Conservation (phyloP, 2,888 invertebrate species). For the Pseudoips prasinana region DNA sequence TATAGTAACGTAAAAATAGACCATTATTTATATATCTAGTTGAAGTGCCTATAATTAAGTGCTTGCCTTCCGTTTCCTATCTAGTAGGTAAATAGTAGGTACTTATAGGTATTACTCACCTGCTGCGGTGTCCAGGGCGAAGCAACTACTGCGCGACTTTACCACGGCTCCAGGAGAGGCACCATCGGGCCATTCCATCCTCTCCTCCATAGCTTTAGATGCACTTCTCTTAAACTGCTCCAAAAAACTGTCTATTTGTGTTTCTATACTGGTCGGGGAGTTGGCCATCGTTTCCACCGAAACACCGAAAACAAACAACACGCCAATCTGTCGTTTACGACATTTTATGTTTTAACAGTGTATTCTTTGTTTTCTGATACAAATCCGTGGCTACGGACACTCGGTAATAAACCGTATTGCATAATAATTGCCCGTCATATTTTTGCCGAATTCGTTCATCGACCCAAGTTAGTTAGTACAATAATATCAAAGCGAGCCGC, state of each 20-base stretch:
- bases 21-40: constrained; percentile 15
- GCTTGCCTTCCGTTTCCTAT: constrained; percentile 8
- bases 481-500: constrained; percentile 63
- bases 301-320: constrained; percentile 76
- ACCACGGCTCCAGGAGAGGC: constrained; percentile 70
- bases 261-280: constrained; percentile 88
- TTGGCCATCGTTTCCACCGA: constrained; percentile 82
- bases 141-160: constrained; percentile 77
- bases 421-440: constrained; percentile 51
- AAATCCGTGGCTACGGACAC: constrained; percentile 26
- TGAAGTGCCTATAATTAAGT: too few relatives aligned
- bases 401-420: constrained; percentile 38
- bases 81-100: too few relatives aligned
- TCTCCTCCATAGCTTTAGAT: constrained; percentile 87
- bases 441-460: constrained; percentile 56
- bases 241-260: constrained; percentile 92
- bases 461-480: constrained; percentile 49
- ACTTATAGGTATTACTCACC: constrained; percentile 47
- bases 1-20: too few relatives aligned
- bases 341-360: constrained; percentile 48
- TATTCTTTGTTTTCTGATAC: constrained; percentile 32
- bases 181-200: constrained; percentile 78
- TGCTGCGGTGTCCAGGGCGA: constrained; percentile 65
- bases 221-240: constrained; percentile 91
- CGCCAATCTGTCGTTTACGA: constrained; percentile 48